These are phyloP conservation scores for Diadumene lineata DNA, from an alignment of 92 coral and sea anemone species.

Conservation along the genomic window DNA sequence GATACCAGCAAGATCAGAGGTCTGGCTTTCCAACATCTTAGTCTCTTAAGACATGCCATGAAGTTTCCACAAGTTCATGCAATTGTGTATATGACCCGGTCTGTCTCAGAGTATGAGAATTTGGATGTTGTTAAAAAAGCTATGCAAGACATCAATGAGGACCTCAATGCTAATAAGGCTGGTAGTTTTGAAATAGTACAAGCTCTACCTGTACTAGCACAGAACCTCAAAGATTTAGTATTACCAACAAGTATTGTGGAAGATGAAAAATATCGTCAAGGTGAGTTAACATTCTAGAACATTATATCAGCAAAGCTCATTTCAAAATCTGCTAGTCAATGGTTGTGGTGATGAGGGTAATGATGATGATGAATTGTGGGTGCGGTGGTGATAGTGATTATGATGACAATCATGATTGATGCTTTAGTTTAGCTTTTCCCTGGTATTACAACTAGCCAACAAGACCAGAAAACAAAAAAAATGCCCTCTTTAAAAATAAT, in stretches of 20 bases:
- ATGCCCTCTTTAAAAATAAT: not conserved
- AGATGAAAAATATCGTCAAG: conserved; percentile 14
- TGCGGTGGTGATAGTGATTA: not conserved
- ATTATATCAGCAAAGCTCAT: not conserved
- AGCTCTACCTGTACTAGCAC: conserved; percentile 73
- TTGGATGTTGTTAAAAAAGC: conserved; percentile 82
- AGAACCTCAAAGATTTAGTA: conserved; percentile 51
- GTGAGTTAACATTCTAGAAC: conserved; percentile 3
- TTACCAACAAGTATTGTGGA: conserved; percentile 27
- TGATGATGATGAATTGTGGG: not conserved
- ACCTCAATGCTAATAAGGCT: conserved; percentile 36
- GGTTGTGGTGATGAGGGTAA: not conserved
- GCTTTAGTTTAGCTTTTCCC: not conserved
- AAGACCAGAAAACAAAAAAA: not conserved
- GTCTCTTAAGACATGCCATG: conserved; percentile 86
- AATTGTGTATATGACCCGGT: conserved; percentile 82
- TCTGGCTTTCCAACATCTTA: conserved; percentile 84
- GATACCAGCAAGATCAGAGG: conserved; percentile 74
- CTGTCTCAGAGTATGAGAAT: conserved; percentile 75
- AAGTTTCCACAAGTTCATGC: conserved; percentile 81
- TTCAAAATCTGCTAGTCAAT: not conserved
- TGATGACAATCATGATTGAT: not conserved
- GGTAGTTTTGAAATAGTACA: conserved; percentile 64
- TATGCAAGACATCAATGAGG: conserved; percentile 74
- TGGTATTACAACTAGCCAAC: no score